Evolutionary conservation across 2,113 vertebrate species (phyloP).

Genomic region (Edolisoma coerulescens): DNA sequence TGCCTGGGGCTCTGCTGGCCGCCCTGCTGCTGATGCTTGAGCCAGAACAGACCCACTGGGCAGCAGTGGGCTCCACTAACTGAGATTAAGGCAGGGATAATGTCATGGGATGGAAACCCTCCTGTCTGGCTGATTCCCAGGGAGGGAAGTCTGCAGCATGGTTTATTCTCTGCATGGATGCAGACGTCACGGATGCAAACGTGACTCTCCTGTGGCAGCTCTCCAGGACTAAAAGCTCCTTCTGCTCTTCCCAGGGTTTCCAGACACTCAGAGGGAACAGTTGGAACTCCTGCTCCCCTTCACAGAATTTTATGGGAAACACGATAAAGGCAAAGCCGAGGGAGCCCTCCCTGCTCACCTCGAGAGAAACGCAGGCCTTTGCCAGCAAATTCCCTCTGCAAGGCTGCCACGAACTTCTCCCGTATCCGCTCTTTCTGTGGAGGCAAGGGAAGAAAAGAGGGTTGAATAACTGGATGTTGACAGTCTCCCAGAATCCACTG

Average conservation of each 20-base stretch:
- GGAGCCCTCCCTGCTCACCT: constrained; percentile 73
- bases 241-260: background rate
- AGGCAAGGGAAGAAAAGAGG: background rate
- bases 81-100: background rate
- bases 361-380: constrained; percentile 91
- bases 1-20: background rate
- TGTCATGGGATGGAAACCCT: fast-evolving
- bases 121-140: background rate
- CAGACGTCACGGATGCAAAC: background rate
- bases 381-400: constrained; percentile 92
- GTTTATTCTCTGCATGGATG: background rate
- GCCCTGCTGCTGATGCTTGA: background rate
- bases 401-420: constrained; percentile 93
- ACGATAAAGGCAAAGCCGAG: background rate
- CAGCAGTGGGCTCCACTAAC: background rate
- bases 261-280: background rate
- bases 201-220: fast-evolving
- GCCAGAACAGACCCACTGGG: background rate
- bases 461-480: background rate
- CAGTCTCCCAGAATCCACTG: background rate
- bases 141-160: background rate
- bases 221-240: background rate
- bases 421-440: constrained; percentile 90
- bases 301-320: background rate
- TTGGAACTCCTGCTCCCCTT: background rate